Percentiles rank a stretch among this genome's conserved stretches.
phyloP scores from a whole-genome alignment of 2,797 vertebrate genomes.

The Enteromius unitaeniatus region DNA sequence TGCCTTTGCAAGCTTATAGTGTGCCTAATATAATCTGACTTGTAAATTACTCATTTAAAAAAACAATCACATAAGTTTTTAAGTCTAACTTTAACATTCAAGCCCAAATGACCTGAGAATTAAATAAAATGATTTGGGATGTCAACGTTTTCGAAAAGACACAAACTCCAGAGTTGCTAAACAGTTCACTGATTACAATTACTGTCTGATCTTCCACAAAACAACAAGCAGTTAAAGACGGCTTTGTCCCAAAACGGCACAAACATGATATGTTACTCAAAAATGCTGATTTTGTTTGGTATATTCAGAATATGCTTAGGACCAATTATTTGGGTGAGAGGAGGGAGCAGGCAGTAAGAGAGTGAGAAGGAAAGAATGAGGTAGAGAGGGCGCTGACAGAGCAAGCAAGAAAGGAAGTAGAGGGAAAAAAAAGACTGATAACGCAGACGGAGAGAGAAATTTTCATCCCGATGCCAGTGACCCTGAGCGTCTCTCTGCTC shows the following conservation, averaged over 20 bases:
- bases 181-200: neutral
- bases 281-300: neutral
- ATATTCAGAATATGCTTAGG: neutral
- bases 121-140: neutral
- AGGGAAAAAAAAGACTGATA: neutral
- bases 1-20: neutral
- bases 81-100: neutral
- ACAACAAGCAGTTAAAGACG: neutral
- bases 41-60: neutral
- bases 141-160: neutral
- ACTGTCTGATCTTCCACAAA: neutral
- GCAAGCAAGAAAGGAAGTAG: neutral
- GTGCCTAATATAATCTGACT: neutral
- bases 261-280: no score
- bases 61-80: no score
- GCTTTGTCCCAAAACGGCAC: neutral
- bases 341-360: neutral
- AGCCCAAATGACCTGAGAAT: neutral
- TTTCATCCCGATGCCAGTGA: constrained; percentile 58
- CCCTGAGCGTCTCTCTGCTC: constrained; percentile 42
- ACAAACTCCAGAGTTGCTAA: neutral
- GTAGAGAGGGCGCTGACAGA: neutral
- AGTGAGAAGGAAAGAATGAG: neutral
- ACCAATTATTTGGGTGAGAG: neutral
- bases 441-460: constrained; percentile 47